These are phyloP conservation scores for Mantis religiosa DNA, from an alignment of 2,888 invertebrate species.

Conservation along the genomic window DNA sequence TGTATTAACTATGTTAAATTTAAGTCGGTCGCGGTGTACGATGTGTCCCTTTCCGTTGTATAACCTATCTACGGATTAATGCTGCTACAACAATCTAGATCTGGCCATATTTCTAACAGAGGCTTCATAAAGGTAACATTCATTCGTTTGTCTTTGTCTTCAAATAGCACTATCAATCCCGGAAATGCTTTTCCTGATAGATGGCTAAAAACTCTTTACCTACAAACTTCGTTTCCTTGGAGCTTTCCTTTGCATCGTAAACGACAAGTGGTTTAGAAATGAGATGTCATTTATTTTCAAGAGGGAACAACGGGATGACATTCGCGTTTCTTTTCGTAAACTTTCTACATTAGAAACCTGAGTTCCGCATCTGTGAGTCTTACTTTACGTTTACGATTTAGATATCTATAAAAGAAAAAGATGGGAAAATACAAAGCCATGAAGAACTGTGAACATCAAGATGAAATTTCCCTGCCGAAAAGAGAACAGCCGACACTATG, in stretches of 20 bases:
- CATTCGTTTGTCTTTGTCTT: background rate
- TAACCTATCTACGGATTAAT: no score
- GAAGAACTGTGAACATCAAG: background rate
- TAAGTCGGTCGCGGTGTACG: no score
- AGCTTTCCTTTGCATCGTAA: background rate
- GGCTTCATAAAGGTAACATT: no score
- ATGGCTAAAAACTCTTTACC: background rate
- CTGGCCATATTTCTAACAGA: no score
- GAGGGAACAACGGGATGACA: background rate
- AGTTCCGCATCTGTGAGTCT: background rate
- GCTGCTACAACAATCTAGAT: no score
- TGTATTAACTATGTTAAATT: no score
- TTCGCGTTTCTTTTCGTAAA: background rate
- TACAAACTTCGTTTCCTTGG: background rate
- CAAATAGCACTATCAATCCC: background rate
- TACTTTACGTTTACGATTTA: background rate
- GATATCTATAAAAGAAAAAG: background rate
- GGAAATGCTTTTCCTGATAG: background rate
- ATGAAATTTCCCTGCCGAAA: background rate
- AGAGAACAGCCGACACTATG: background rate
- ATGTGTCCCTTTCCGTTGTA: no score
- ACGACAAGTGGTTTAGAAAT: background rate
- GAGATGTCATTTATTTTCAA: background rate
- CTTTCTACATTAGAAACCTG: background rate
- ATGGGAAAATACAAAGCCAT: background rate